phyloP scores from a whole-genome alignment of 2,888 invertebrate genomes.

The Drosophila basisetae region DNA sequence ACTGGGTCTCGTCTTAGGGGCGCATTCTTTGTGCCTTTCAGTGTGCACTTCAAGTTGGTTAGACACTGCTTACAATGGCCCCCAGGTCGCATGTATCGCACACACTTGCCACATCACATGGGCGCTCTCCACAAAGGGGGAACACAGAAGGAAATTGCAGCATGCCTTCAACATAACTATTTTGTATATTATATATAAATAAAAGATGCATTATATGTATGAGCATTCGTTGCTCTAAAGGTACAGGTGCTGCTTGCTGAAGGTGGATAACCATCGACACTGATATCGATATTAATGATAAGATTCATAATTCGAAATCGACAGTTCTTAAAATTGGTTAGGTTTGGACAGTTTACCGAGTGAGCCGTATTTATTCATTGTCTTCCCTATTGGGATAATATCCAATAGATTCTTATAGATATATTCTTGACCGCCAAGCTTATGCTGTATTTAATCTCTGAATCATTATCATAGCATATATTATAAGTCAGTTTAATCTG shows the following conservation, averaged over 20 bases:
- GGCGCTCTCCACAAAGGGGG: constrained; percentile 12
- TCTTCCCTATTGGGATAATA: too few species aligned
- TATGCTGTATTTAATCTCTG: background rate
- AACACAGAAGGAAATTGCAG: background rate
- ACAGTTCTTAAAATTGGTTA: background rate
- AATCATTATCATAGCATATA: background rate
- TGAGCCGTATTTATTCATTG: too few species aligned
- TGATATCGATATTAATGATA: background rate
- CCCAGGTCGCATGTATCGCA: constrained; percentile 24
- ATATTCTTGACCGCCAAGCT: background rate
- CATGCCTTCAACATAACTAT: background rate
- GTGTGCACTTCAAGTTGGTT: constrained; percentile 28
- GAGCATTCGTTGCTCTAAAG: background rate
- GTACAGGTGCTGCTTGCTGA: background rate
- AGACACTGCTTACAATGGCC: constrained; percentile 11
- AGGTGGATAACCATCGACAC: background rate
- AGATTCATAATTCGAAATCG: too few species aligned
- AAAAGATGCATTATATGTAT: background rate
- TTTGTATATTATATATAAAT: background rate
- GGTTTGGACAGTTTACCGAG: too few species aligned
- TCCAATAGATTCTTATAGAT: background rate
- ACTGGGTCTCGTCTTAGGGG: constrained; percentile 23
- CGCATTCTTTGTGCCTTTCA: constrained; percentile 25
- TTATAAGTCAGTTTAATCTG: background rate
- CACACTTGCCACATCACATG: constrained; percentile 13